Percentiles rank a stretch among this genome's conserved stretches.
phyloP scores from a whole-genome alignment of 23 tunicate genomes.

The Aplidium turbinatum region DNA sequence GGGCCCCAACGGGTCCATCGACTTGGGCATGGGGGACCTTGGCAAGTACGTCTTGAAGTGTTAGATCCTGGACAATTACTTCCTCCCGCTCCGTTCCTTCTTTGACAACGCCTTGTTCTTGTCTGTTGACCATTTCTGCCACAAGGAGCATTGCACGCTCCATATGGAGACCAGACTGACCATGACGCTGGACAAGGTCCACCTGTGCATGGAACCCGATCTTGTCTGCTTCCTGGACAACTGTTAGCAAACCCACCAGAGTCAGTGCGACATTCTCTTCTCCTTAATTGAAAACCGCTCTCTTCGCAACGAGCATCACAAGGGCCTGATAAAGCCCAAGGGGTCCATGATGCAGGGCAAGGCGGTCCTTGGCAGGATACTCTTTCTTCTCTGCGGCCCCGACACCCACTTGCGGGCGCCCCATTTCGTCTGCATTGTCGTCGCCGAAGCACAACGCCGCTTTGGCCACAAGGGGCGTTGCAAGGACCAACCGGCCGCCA shows the following conservation, averaged over 20 bases:
- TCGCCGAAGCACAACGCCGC: background rate
- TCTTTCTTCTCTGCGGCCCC: background rate
- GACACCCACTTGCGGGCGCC: background rate
- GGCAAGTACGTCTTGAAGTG: background rate
- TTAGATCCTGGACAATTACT: background rate
- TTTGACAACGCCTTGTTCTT: background rate
- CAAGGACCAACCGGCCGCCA: constrained; percentile 9
- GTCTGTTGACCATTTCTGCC: background rate
- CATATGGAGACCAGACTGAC: constrained; percentile 2
- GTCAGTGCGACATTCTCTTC: constrained; percentile 9
- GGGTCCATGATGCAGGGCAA: constrained; percentile 10
- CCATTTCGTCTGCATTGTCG: background rate
- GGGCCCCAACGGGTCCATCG: background rate
- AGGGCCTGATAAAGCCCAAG: background rate
- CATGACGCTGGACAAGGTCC: too few species aligned
- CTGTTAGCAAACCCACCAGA: background rate
- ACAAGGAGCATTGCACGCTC: background rate
- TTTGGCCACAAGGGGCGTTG: constrained; percentile 28
- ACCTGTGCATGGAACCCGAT: too few species aligned
- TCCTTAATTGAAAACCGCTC: background rate
- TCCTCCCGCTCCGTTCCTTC: background rate
- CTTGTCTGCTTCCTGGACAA: too few species aligned
- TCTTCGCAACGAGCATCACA: constrained; percentile 31
- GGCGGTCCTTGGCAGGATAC: constrained; percentile 18
- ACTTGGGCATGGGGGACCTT: background rate